Evolutionary conservation across 1,140 invertebrate genomes (phyloP), one percentile per base, ranked within the genome.

Genomic region (Drosophila erecta): DNA sequence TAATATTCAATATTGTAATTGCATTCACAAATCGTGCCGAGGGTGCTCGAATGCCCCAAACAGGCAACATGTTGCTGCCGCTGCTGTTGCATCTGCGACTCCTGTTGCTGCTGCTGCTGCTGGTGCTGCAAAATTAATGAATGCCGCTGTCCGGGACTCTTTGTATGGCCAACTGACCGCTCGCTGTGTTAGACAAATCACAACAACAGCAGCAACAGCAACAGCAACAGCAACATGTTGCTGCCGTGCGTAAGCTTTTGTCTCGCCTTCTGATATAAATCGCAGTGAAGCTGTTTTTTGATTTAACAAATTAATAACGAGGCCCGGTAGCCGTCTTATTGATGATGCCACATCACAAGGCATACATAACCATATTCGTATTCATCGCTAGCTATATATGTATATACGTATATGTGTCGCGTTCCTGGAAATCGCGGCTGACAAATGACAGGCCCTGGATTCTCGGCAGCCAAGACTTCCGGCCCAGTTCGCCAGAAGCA

Each of bases 1-100:
- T 90, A 89, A 89, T 89, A 89, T 89, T 89, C 84, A 89, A 89
- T 89, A 89, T 89, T 89, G 85, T 89, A 89, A 89, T 89, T 89
- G 84, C 84, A 89, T 81, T 84, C 84, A 90, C 84, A 89, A 89
- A 89, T 89, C 84, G 84, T 89, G 81, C 74, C 50, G 37, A 44
- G 65, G 50, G 64, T 57, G 67, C 30, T n/a, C 15, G 15, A 17
- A 10, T 10, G 44, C 24, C n/a, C n/a, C 53, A 4, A n/a, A 15
- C 61, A 20, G 61, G 61, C 61, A 64, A 64, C 61, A 64, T 50
- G 64, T 15, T 37, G 66, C 51, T 54, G 55, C 20, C 35, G 58
- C 20, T 58, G 41, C 27, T 71, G 54, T 30, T 71, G 69, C 55
- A 58, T 59, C 55, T 64, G 47, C 35, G 20, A 33, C 65, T 69